A percentile compares a stretch with the other conserved stretches of the same genome.
Evolutionary conservation across 2,113 vertebrate genomes (phyloP).

Genomic region (Aspiorhynchus laticeps): DNA sequence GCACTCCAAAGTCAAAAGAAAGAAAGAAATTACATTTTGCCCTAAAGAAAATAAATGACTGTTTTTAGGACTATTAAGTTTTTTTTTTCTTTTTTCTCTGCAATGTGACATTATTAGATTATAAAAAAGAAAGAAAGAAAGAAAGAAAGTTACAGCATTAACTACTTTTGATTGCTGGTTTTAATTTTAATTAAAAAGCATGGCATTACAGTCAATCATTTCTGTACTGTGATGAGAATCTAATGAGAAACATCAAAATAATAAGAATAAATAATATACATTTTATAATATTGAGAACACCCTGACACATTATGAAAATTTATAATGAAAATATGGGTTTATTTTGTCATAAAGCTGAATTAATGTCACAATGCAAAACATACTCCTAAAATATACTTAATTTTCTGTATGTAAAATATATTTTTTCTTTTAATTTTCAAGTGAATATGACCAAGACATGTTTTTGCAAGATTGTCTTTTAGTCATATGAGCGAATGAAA

Average conservation of each 20-base stretch:
- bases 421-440: not conserved
- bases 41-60: too few relatives aligned
- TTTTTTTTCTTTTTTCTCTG: too few relatives aligned
- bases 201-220: not conserved
- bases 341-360: not conserved
- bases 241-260: too few relatives aligned
- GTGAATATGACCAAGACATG: not conserved
- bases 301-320: not conserved
- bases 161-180: not conserved
- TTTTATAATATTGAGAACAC: not conserved
- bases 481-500: not conserved
- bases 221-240: not conserved
- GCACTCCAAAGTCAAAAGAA: not conserved
- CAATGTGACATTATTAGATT: too few relatives aligned
- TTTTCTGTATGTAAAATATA: not conserved
- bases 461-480: not conserved
- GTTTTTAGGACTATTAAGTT: not conserved
- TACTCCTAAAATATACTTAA: not conserved
- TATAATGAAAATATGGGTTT: not conserved
- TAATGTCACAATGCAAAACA: not conserved
- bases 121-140: too few relatives aligned
- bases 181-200: not conserved
- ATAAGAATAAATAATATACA: not conserved
- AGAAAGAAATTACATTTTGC: not conserved
- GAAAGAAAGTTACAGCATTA: too few relatives aligned